Evolutionary conservation across 2,888 invertebrate genomes (phyloP), one percentile per base, ranked within the genome.

Genomic region (Synanthedon vespiformis): DNA sequence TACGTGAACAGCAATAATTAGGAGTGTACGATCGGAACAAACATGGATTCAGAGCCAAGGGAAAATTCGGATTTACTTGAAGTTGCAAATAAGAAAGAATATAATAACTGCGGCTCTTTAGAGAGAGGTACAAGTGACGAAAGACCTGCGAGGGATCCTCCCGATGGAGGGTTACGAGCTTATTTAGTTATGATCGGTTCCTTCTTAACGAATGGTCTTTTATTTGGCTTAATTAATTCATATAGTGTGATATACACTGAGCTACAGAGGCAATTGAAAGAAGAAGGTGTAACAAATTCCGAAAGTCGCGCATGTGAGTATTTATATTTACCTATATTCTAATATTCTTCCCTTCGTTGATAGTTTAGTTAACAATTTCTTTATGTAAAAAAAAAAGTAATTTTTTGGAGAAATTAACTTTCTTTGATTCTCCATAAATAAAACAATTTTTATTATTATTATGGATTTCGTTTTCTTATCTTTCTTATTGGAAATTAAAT

Each of bases 161-260:
- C 93, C 0, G 94, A 96, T 78, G 95, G 95, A 11, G 95, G 95
- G 0, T 61, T 90, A 12, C 89, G 94, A 65, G 96, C 95, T 1
- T 95, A 94, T 91, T 79, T 92, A 56, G 92, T 97, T 13, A 90
- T 96, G 89, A 65, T 95, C 48, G 95, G 92, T 48, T 95, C 96
- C 55, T 95, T 97, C 77, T 86, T 95, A 55, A 94, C 94, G 67
- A 97, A 97, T 78, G 97, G 97, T 5, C 92, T 96, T 51, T 88
- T 97, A 52, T 96, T 97, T 77, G 95, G 97, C 50, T 91, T 95
- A 49, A 95, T 97, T 68, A 97, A 97, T 84, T 93, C 94, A 0
- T 96, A 94, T 72, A 94, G 96, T 61, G 91, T 95, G 34, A 89
- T 96, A 58, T 94, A 93, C 72, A 88, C 89, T 6, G 90, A 92